Evolutionary conservation across 2,797 vertebrate species (phyloP), one percentile per base, ranked within the genome.

Genomic region (Pangasius sanitwongsei): DNA sequence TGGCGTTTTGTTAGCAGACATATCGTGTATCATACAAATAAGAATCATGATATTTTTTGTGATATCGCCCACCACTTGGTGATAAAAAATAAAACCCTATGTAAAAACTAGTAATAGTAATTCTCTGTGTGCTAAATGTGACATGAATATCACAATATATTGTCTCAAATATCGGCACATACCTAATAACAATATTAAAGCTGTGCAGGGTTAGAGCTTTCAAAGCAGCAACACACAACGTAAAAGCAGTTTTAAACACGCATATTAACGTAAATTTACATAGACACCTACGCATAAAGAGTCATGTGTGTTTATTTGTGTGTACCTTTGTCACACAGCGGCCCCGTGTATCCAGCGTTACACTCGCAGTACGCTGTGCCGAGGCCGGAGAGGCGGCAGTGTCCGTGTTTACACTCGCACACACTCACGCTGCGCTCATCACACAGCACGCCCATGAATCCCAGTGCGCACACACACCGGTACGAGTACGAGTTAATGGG

Each of bases 401-500:
- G 97, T 25, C 98, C 98, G 7, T 99, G 97, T 94, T 99, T 99
- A 93, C 98, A 99, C 94, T 98, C 98, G 37, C 86, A 87, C 61
- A 80, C 86, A 28, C 61, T 81, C 12, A 11, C 20, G 15, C 86
- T 81, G n/a, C 61, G 86, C 94, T 98, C 98, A 31, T 99, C 98
- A 89, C 98, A 99, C 86, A 99, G 97, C 55, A 99, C 97, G 0
- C 98, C 98, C 1, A 95, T 95, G 34, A 97, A 98, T 89, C 98
- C 98, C 48, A 97, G 97, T 16, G 75, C 23, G 13, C 94, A 97
- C 97, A 95, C 98, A 99, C 98, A 99, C 92, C 98, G 99, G 95
- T 99, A 99, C 84, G 98, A 99, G 96, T 98, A 99, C 0, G 98
- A 97, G 93, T 99, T 99, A 96, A 99, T 98, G 86, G 98, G 97